Conservation (phyloP, 2,888 invertebrate species). For the Drosophila pseudotalamancana region DNA sequence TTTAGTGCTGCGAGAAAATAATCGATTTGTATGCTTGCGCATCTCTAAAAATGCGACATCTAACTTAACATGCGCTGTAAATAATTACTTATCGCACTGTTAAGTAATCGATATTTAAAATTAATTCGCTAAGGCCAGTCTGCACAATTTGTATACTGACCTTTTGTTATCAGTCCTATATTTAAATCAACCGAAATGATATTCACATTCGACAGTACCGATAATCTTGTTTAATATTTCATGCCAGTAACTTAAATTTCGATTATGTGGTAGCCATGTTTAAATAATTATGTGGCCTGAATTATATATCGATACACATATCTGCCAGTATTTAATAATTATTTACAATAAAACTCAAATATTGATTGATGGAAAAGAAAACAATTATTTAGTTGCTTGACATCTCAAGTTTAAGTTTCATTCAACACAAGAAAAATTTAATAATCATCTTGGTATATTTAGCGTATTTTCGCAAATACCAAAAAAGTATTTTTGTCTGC, state of each 20-base stretch:
- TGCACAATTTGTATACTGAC: too few species aligned
- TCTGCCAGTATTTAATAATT: neutral
- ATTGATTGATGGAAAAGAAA: neutral
- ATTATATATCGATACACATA: neutral
- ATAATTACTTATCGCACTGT: neutral
- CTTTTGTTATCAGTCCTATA: neutral
- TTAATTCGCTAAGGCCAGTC: neutral
- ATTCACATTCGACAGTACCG: too few species aligned
- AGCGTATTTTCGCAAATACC: conserved; percentile 35
- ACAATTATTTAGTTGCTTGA: too few species aligned
- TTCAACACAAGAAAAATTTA: neutral
- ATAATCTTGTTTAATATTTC: neutral
- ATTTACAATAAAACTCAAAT: neutral
- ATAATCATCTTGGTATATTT: conserved; percentile 15
- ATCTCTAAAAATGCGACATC: conserved; percentile 12
- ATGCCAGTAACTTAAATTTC: neutral
- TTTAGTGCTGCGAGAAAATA: conserved; percentile 19
- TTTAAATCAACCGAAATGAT: neutral
- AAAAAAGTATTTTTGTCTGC: conserved; percentile 17
- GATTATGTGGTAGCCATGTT: neutral
- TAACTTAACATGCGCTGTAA: conserved; percentile 17
- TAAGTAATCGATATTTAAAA: conserved; percentile 1
- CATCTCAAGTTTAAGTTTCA: too few species aligned
- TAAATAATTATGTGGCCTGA: neutral
- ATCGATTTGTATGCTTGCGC: conserved; percentile 24